Evolutionary conservation across 2,888 invertebrate genomes (phyloP).

Genomic region (Drosophila kambysellisi): DNA sequence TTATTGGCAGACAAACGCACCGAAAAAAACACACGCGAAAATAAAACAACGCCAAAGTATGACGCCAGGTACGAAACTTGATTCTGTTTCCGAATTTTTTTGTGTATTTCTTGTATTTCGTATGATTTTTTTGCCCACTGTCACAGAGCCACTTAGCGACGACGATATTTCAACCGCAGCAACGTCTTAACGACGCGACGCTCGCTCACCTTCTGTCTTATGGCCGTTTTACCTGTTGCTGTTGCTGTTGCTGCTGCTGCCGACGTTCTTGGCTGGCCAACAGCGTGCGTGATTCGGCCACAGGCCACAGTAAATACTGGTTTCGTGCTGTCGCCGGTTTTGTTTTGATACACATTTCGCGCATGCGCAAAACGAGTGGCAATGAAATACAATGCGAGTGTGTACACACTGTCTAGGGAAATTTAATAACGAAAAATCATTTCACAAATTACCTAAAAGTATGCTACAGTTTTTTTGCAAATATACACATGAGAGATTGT

Average conservation of each 20-base stretch:
- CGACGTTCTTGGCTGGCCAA: conserved; percentile 48
- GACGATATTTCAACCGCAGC: conserved; percentile 54
- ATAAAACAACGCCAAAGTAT: conserved; percentile 53
- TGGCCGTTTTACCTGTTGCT: conserved; percentile 71
- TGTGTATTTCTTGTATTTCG: conserved; percentile 39
- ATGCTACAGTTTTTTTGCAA: conserved; percentile 11
- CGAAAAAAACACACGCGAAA: conserved; percentile 49
- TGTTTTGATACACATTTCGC: conserved; percentile 77
- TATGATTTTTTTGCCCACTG: conserved; percentile 22
- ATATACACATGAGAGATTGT: too few relatives aligned
- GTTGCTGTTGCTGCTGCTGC: conserved; percentile 13
- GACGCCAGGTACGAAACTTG: conserved; percentile 80
- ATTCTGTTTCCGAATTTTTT: conserved; percentile 60
- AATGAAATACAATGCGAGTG: conserved; percentile 55
- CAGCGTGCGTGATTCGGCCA: conserved; percentile 54
- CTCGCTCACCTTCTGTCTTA: conserved; percentile 79
- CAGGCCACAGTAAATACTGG: conserved; percentile 65
- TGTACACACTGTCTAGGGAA: conserved; percentile 43
- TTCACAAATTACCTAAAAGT: conserved; percentile 1
- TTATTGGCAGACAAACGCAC: conserved; percentile 16
- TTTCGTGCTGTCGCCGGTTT: conserved; percentile 72
- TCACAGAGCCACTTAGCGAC: conserved; percentile 21
- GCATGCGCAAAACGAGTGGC: conserved; percentile 66
- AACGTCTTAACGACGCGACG: conserved; percentile 78
- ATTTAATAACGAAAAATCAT: background rate